Percentiles rank a stretch among this genome's conserved stretches.
phyloP scores from a whole-genome alignment of 2,888 invertebrate species.

The Plutella xylostella region DNA sequence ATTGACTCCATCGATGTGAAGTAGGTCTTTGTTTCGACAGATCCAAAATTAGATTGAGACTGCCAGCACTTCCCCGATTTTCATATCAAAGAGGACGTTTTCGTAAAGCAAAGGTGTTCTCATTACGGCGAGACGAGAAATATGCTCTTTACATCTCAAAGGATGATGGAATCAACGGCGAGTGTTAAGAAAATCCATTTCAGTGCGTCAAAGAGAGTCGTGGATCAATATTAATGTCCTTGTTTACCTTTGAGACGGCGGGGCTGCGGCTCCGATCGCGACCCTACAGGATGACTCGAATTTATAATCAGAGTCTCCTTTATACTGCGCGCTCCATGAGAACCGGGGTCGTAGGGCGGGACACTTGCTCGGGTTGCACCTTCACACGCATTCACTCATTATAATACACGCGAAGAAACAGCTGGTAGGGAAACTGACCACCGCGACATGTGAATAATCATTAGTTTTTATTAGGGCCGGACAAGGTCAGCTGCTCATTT shows the following conservation, averaged over 20 bases:
- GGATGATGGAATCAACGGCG: conserved; percentile 40
- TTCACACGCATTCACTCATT: conserved; percentile 36
- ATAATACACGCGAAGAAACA: conserved; percentile 53
- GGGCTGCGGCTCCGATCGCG: conserved; percentile 37
- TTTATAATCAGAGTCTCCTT: conserved; percentile 60
- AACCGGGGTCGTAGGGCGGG: conserved; percentile 53
- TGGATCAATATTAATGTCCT: conserved; percentile 64
- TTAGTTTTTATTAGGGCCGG: conserved; percentile 56
- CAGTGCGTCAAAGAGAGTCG: conserved; percentile 53
- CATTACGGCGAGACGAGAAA: conserved; percentile 8
- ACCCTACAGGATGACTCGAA: conserved; percentile 50
- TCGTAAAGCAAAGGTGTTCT: no score
- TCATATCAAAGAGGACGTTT: conserved; percentile 29
- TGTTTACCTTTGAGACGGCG: conserved; percentile 58
- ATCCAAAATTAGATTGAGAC: no score
- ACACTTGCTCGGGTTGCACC: conserved; percentile 62
- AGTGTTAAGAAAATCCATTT: conserved; percentile 45
- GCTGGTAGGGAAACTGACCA: conserved; percentile 43
- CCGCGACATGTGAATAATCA: conserved; percentile 44
- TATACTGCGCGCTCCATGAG: conserved; percentile 55
- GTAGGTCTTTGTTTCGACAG: no score
- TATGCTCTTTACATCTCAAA: conserved; percentile 41
- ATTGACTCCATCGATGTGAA: no score
- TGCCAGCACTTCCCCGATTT: conserved; percentile 19
- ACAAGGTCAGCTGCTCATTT: conserved; percentile 52